A percentile compares a stretch with the other conserved stretches of the same genome.
phyloP scores from a whole-genome alignment of 2,888 invertebrate genomes.

The Hypsopygia costalis region DNA sequence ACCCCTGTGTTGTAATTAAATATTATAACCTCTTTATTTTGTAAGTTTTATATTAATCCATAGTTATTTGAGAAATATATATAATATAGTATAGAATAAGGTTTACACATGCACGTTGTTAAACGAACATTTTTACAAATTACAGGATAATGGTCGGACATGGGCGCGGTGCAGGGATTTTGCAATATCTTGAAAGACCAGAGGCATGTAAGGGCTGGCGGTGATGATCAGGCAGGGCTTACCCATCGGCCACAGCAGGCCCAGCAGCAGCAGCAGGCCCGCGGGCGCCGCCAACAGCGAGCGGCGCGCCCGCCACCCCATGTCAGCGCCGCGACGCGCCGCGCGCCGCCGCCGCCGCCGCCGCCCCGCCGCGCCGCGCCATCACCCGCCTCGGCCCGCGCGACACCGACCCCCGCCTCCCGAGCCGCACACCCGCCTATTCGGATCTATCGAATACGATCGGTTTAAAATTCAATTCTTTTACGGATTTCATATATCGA shows the following conservation, averaged over 20 bases:
- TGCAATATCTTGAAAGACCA: too few species aligned
- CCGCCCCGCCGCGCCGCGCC: constrained; percentile 67
- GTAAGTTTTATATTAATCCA: too few species aligned
- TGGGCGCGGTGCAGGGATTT: too few species aligned
- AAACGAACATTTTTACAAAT: too few species aligned
- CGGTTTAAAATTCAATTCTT: constrained; percentile 59
- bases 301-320: constrained; percentile 77
- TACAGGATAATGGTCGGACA: too few species aligned
- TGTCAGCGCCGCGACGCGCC: constrained; percentile 76
- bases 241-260: constrained; percentile 75
- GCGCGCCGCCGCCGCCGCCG: constrained; percentile 57
- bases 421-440: constrained; percentile 62
- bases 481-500: constrained; percentile 70
- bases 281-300: constrained; percentile 77
- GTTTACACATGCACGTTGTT: too few species aligned
- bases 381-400: constrained; percentile 50
- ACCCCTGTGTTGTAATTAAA: too few species aligned
- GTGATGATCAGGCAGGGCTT: constrained; percentile 30
- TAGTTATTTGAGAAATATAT: too few species aligned
- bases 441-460: constrained; percentile 64
- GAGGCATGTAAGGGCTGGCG: too few species aligned
- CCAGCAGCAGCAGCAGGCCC: constrained; percentile 76
- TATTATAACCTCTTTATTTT: too few species aligned
- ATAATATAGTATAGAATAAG: too few species aligned
- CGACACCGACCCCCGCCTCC: constrained; percentile 48